phyloP scores from a whole-genome alignment of 2,888 invertebrate genomes.

The Drosophila fulvimacula region DNA sequence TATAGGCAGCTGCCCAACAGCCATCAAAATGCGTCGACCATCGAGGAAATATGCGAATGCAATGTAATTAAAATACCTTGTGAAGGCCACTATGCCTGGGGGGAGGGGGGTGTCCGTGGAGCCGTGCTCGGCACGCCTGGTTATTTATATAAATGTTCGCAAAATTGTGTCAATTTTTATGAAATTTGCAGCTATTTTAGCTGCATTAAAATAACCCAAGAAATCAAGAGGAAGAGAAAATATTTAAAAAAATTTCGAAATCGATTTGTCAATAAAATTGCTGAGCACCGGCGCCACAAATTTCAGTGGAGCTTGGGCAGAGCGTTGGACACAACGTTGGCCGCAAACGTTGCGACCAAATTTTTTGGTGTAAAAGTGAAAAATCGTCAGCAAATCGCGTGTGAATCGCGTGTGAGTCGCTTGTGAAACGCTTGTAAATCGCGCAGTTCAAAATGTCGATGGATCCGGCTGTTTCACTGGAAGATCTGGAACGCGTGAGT shows the following conservation, averaged over 20 bases:
- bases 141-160: conserved; percentile 67
- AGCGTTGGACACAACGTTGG: conserved; percentile 69
- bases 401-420: background rate
- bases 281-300: conserved; percentile 53
- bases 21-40: conserved; percentile 61
- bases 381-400: conserved; percentile 8
- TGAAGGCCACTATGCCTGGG: conserved; percentile 66
- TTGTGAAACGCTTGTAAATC: conserved; percentile 13
- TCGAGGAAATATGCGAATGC: conserved; percentile 57
- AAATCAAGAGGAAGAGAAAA: conserved; percentile 12
- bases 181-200: conserved; percentile 57
- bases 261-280: conserved; percentile 83
- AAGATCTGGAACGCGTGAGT: conserved; percentile 83
- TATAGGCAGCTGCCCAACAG: conserved; percentile 67
- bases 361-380: conserved; percentile 22
- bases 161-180: conserved; percentile 74
- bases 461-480: conserved; percentile 81
- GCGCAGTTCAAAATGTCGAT: conserved; percentile 70
- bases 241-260: conserved; percentile 54
- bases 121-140: conserved; percentile 60
- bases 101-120: conserved; percentile 42
- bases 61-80: conserved; percentile 76
- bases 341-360: conserved; percentile 40
- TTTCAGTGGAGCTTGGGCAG: conserved; percentile 81
- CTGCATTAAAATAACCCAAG: conserved; percentile 38